Base-by-base conservation (phyloP, 2,888 invertebrate genomes). In the Eristalinus sepulchralis region DNA sequence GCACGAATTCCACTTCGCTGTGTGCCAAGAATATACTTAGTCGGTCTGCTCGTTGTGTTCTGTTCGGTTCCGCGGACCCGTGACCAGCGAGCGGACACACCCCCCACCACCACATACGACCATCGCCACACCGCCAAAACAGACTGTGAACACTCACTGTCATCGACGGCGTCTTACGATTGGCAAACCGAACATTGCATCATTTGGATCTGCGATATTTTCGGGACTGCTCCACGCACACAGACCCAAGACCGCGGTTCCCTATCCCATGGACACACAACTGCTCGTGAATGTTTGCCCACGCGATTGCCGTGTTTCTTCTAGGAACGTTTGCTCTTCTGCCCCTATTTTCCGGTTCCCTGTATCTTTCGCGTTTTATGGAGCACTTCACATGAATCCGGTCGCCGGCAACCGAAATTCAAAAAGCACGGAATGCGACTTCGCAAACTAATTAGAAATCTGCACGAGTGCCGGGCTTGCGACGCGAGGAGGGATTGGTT, bases 91-190 rank as follows among this genome's bases (percentile, higher is more conserved):
- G 72, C 70, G 63, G 86, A 86, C 86, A 86, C 86, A 86, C 86
- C 86, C 83, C 86, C 82, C 83, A 83, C 86, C 78, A 75, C 64
- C 73, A 83, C 78, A 86, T 75, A 70, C 64, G 78, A 82, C 78
- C 39, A 34, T 39, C 36, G 60, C 73, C 82, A 83, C 70, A 85
- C 72, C 77, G 67, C 67, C 77, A 70, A 17, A 78, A 24, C 63
- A 0, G 17, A 60, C 5, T 57, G 22, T 76, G 68, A 39, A 57
- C 71, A 47, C 47, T 17, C 17, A 2, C 76, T 67, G 71, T 33
- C 70, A 62, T 66, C 70, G 47, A 53, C 62, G 75, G 47, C 62
- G 75, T 57, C 83, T 78, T 75, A 79, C 83, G 70, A 70, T 78
- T 78, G 73, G 62, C 75, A 64, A 79, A 66, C 78, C 22, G 10